These are phyloP conservation scores for Eueremaeus valkanovi DNA, from an alignment of 2,888 invertebrate genomes.

Conservation along the genomic window DNA sequence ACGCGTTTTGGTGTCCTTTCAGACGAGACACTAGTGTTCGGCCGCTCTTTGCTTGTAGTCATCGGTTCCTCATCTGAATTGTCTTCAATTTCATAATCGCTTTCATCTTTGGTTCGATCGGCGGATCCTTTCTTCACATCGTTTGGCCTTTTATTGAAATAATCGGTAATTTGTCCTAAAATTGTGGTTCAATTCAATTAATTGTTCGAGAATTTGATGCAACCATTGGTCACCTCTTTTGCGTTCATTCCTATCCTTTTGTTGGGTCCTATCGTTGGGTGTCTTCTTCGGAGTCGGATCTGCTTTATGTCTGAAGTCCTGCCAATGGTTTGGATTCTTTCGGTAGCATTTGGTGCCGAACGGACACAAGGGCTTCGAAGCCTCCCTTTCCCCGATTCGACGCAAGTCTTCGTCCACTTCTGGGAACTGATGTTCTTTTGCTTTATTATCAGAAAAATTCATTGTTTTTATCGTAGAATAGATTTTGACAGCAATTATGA, in stretches of 20 bases:
- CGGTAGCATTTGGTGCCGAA: constrained; percentile 77
- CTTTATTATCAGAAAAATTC: not conserved
- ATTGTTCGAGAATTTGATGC: not conserved
- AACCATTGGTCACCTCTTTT: constrained; percentile 6
- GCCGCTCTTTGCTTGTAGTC: not conserved
- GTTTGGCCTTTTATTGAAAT: constrained; percentile 2
- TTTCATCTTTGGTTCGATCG: not conserved
- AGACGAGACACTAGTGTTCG: not conserved
- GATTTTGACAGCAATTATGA: not conserved
- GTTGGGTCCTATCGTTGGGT: constrained; percentile 17
- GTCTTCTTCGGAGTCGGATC: constrained; percentile 16
- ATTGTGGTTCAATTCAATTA: not conserved
- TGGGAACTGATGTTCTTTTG: not conserved
- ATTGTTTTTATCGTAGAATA: not conserved
- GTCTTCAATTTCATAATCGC: constrained; percentile 12
- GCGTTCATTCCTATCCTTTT: constrained; percentile 32
- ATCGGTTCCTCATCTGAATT: not conserved
- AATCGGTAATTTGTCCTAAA: constrained; percentile 32
- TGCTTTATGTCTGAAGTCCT: constrained; percentile 65
- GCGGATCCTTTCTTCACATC: not conserved
- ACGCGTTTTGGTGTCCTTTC: not conserved
- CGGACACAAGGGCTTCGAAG: constrained; percentile 59
- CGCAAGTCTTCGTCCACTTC: constrained; percentile 38
- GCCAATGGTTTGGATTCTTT: constrained; percentile 68
- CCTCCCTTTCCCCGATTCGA: constrained; percentile 9